Evolutionary conservation across 35 echinoderm and acorn worm species (phyloP), one percentile per base, ranked within the genome.

Genomic region (Lytechinus variegatus): DNA sequence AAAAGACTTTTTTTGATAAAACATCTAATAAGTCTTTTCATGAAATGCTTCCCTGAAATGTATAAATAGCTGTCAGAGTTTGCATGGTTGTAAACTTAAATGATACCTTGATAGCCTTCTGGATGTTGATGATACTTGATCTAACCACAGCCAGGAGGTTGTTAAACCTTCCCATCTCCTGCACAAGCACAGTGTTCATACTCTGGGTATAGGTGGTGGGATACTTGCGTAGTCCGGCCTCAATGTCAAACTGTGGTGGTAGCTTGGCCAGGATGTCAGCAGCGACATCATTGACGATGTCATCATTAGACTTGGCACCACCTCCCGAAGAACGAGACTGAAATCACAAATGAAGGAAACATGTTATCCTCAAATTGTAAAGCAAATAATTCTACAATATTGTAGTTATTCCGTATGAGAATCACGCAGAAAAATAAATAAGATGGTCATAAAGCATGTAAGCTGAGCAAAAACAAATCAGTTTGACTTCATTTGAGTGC

Each of bases 191-290:
- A 87, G 98, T 99, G 95, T 99, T 99, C 98, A 99, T 99, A 56
- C 98, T 99, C 94, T 99, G 98, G 13, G 98, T 97, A 86, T 99
- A 99, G 66, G 98, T 99, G 3, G 98, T 99, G 27, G 98, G 98
- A 90, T 97, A 99, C 89, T 99, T 99, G 27, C 98, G 89, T 55
- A 99, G 96, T 56, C 95, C 98, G 28, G 98, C 98, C 27, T 99
- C 98, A 9, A 96, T 97, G 95, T 99, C 98, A 96, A 97, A 99
- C 94, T 96, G 96, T 28, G 89, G 60, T 2, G 98, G 98, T 53
- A 99, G 92, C 55, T 97, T 99, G 95, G 95, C 91, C 55, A 99
- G 92, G 96, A 99, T 99, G 95, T 99, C 98, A 4, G 97, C 44
- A 28, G 98, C 98, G 52, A 97, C 98, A 86, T 99, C 98, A 51